These are phyloP conservation scores for Platygyra sinensis DNA, from an alignment of 64 coral and sea anemone species.

Conservation along the genomic window DNA sequence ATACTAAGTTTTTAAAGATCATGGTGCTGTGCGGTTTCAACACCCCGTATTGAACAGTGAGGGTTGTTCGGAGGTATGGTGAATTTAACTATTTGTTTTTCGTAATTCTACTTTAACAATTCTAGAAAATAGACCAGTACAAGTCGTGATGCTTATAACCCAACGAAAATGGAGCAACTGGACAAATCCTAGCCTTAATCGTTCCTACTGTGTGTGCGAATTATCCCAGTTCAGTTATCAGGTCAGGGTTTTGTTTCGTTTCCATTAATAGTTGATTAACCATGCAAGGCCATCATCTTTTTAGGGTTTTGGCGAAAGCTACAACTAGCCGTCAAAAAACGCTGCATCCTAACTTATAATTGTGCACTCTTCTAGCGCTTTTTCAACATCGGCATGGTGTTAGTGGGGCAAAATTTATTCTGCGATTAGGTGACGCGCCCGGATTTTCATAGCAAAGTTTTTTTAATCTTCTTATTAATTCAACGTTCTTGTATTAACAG, in stretches of 20 bases:
- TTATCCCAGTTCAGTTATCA: not conserved
- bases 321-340: not conserved
- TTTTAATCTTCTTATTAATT: slow-evolving; percentile 38
- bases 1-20: too few species aligned
- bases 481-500: slow-evolving; percentile 19
- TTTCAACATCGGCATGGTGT: not conserved
- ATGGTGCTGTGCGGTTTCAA: too few species aligned
- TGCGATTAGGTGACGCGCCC: slow-evolving; percentile 16
- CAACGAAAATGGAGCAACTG: too few species aligned
- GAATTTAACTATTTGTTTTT: too few species aligned
- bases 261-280: not conserved
- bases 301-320: not conserved
- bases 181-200: too few species aligned
- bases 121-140: too few species aligned
- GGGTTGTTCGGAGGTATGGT: too few species aligned
- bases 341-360: not conserved
- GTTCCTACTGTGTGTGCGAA: not conserved
- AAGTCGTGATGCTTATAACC: too few species aligned
- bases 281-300: not conserved
- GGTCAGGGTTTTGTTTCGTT: not conserved
- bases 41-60: too few species aligned
- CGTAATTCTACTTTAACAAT: too few species aligned
- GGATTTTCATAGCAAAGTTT: slow-evolving; percentile 10
- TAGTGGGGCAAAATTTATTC: slow-evolving; percentile 13
- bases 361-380: not conserved